Percentiles rank a stretch among this genome's conserved stretches.
phyloP scores from a whole-genome alignment of 2,888 invertebrate species.

The Octonoba sinensis region DNA sequence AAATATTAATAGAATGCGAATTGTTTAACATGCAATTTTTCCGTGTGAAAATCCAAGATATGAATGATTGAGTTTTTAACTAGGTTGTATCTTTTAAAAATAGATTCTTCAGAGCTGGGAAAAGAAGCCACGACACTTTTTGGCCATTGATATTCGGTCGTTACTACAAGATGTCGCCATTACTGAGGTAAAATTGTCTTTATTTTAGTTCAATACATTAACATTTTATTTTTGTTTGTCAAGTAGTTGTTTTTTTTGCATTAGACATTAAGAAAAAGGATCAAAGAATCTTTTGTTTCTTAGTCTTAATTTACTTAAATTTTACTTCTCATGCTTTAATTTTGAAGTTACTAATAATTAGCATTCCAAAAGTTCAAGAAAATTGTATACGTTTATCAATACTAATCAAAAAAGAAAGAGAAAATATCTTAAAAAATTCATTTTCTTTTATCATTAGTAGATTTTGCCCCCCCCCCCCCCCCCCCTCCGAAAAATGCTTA shows the following conservation, averaged over 20 bases:
- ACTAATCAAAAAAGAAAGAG: too few relatives aligned
- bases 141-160: conserved; percentile 84
- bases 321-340: neutral
- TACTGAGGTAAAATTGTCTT: conserved; percentile 74
- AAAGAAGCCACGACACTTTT: conserved; percentile 84
- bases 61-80: neutral
- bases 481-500: too few relatives aligned
- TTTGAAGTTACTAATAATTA: neutral
- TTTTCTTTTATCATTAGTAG: too few relatives aligned
- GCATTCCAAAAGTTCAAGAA: neutral
- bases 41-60: too few relatives aligned
- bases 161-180: conserved; percentile 87
- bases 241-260: neutral
- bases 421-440: too few relatives aligned
- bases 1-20: too few relatives aligned
- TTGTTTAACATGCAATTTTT: too few relatives aligned
- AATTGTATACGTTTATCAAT: too few relatives aligned
- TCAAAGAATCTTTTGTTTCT: neutral
- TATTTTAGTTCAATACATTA: neutral
- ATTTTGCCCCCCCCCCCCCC: too few relatives aligned
- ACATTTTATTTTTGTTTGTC: neutral
- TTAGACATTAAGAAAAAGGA: neutral
- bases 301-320: neutral
- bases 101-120: conserved; percentile 80
- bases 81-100: neutral